Base-by-base conservation (phyloP, 2,797 vertebrate genomes). In the Coluber constrictor region DNA sequence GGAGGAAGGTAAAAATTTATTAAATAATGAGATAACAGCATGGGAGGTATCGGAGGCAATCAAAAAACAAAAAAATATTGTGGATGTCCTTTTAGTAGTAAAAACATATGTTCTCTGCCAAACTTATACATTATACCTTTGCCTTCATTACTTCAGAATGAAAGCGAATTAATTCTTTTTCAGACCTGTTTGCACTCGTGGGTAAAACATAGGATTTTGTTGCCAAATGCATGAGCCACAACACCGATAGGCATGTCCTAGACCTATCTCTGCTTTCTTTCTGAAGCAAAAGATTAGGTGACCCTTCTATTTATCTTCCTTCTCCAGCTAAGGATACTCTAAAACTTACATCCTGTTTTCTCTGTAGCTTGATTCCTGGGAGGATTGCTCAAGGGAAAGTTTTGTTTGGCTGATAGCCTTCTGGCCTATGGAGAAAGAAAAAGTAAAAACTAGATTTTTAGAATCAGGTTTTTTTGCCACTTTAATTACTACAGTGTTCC, bases 191-290 rank as follows among this genome's bases (percentile, higher is more conserved):
- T 61, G 29, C 29, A 60, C 43, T 60, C 15, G 6, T 56, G 54
- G 25, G 55, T 79, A 61, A 79, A 79, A 88, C 9, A 56, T 9
- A 59, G 32, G 10, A 32, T 90, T 47, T 70, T 13, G 83, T n/a
- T 88, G 92, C 86, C 90, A 93, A 60, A n/a, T n/a, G n/a, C n/a
- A 37, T 25, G 10, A 86, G 43, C 23, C 29, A 16, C 12, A 51
- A 47, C 29, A 86, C 1, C 56, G 0, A 47, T 57, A 3, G 61
- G 57, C 37, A 12, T 43, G 32, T 32, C 83, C 94, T 90, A 90
- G 94, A 96, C 93, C 92, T 94, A 94, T 95, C 94, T 97, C 43
- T 57, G 90, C 90, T 90, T 56, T 54, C 18, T 92, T 93, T 66
- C n/a, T 55, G 63, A 60, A n/a, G n/a, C 43, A 93, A 83, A 88